These are phyloP conservation scores for Drosophila prostipennis DNA, from an alignment of 2,888 invertebrate genomes.

Conservation along the genomic window DNA sequence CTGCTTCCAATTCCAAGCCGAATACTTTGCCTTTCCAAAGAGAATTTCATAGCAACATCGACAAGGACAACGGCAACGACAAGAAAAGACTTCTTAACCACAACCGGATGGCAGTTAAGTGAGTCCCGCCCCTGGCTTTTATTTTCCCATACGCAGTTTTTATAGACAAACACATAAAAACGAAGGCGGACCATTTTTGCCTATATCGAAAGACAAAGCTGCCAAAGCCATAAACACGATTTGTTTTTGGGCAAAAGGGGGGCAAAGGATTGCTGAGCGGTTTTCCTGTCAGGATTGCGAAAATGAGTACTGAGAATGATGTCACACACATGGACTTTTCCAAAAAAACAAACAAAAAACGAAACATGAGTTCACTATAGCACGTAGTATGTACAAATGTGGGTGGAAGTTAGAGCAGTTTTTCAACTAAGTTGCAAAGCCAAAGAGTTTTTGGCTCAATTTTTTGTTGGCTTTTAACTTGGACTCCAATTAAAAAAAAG, in stretches of 20 bases:
- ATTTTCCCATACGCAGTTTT: conserved; percentile 51
- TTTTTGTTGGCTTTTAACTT: too few relatives aligned
- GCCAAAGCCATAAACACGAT: conserved; percentile 61
- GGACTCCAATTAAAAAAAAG: not conserved
- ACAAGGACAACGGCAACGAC: conserved; percentile 9
- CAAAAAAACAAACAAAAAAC: not conserved
- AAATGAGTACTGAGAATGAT: conserved; percentile 34
- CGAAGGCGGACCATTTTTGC: conserved; percentile 44
- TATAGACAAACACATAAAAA: conserved; percentile 67
- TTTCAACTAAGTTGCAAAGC: not conserved
- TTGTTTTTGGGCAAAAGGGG: conserved; percentile 8
- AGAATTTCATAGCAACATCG: conserved; percentile 22
- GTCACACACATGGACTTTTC: conserved; percentile 36
- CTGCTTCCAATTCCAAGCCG: conserved; percentile 13
- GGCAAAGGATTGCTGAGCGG: conserved; percentile 22
- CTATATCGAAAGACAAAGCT: conserved; percentile 72
- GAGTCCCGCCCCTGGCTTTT: conserved; percentile 38
- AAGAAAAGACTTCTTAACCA: conserved; percentile 37
- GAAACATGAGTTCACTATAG: not conserved
- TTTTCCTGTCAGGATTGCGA: conserved; percentile 24
- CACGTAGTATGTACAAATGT: not conserved
- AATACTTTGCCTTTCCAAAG: conserved; percentile 9
- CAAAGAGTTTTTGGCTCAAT: not conserved
- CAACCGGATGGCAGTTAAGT: conserved; percentile 44
- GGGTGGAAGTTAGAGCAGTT: not conserved